Percentiles rank a stretch among this genome's conserved stretches.
These are phyloP conservation scores for Scaptomyza montana DNA, from an alignment of 1,140 invertebrate species.

Conservation along the genomic window DNA sequence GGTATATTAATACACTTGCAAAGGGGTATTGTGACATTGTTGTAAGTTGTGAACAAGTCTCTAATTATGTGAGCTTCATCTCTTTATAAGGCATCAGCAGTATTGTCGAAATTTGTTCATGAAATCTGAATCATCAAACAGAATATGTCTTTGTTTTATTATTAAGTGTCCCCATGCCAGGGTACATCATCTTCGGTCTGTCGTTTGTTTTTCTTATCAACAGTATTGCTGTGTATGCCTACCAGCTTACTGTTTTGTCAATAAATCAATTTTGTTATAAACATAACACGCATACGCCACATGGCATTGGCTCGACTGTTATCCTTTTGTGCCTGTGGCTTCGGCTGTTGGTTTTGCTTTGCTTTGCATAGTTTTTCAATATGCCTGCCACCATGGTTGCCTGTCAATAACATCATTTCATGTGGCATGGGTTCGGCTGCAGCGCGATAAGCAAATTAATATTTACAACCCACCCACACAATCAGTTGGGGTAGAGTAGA, in stretches of 20 bases:
- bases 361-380: conserved; percentile 69
- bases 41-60: too few relatives aligned
- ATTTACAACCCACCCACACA: conserved; percentile 42
- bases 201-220: conserved; percentile 31
- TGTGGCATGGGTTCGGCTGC: conserved; percentile 50
- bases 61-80: too few relatives aligned
- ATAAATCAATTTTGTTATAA: conserved; percentile 81
- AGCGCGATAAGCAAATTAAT: conserved; percentile 81
- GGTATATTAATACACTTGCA: conserved; percentile 24
- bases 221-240: conserved; percentile 39
- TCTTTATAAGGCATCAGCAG: too few relatives aligned
- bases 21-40: background rate
- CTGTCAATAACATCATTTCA: conserved; percentile 76
- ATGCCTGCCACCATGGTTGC: conserved; percentile 34
- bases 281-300: conserved; percentile 80
- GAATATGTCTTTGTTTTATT: too few relatives aligned
- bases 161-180: background rate
- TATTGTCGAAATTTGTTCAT: too few relatives aligned
- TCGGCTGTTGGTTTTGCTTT: conserved; percentile 5
- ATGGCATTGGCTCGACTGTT: conserved; percentile 43
- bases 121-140: too few relatives aligned
- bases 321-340: background rate
- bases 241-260: conserved; percentile 70
- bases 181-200: conserved; percentile 4
- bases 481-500: background rate